phyloP scores from a whole-genome alignment of 2,797 vertebrate species.

The Anomalospiza imberbis region DNA sequence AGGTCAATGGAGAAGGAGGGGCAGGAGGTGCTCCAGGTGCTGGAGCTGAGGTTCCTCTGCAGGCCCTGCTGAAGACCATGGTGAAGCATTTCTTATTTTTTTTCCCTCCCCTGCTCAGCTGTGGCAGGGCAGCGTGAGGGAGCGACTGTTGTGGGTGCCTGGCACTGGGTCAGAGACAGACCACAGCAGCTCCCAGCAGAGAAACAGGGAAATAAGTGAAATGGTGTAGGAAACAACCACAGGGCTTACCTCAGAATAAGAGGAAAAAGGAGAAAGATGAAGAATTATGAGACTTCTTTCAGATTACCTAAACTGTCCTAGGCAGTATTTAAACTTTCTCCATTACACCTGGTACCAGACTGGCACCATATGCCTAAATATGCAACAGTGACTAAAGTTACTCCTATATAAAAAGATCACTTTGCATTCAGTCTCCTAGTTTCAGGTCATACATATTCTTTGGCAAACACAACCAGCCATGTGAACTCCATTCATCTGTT shows the following conservation, averaged over 20 bases:
- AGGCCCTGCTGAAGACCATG: not conserved
- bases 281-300: not conserved
- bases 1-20: no score
- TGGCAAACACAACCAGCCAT: not conserved
- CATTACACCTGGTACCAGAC: not conserved
- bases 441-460: not conserved
- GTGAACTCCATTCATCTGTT: not conserved
- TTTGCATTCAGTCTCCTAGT: not conserved
- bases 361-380: not conserved
- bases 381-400: not conserved
- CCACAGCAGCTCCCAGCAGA: not conserved
- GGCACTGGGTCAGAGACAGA: not conserved
- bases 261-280: not conserved
- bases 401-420: not conserved
- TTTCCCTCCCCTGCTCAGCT: not conserved
- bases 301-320: not conserved
- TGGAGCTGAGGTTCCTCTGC: no score
- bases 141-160: not conserved
- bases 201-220: not conserved
- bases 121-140: not conserved
- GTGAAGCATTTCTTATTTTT: not conserved
- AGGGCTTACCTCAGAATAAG: not conserved
- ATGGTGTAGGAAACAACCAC: not conserved
- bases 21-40: not conserved
- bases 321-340: not conserved